A percentile compares a stretch with the other conserved stretches of the same genome.
These are phyloP conservation scores for Molorchus minor DNA, from an alignment of 2,888 invertebrate genomes.

Conservation along the genomic window DNA sequence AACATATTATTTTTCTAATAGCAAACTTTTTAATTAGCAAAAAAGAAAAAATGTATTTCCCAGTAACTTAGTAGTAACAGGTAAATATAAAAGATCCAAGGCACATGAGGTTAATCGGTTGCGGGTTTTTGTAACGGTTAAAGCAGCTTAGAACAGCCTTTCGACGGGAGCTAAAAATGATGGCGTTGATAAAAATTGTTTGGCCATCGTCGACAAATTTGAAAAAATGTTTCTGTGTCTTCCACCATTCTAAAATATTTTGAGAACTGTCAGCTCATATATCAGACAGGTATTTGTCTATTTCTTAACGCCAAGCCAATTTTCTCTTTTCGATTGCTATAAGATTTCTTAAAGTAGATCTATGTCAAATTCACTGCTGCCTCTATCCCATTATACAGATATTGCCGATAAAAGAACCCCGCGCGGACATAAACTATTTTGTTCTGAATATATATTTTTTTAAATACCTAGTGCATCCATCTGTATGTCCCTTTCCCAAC, in stretches of 20 bases:
- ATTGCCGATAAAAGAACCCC: not conserved
- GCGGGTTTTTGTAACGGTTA: conserved; percentile 31
- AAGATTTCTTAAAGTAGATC: conserved; percentile 8
- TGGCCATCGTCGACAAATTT: conserved; percentile 33
- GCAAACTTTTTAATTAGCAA: too few relatives aligned
- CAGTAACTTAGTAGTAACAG: too few relatives aligned
- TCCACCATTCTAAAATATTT: conserved; percentile 37
- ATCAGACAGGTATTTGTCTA: conserved; percentile 35
- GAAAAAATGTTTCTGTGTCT: conserved; percentile 31
- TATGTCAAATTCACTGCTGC: conserved; percentile 1
- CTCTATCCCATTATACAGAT: not conserved
- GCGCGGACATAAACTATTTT: not conserved
- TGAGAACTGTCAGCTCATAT: conserved; percentile 31
- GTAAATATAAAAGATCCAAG: too few relatives aligned
- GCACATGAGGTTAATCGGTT: too few relatives aligned
- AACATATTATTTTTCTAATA: too few relatives aligned
- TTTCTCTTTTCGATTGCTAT: conserved; percentile 16
- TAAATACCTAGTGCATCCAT: not conserved
- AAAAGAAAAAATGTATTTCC: too few relatives aligned
- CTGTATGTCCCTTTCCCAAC: conserved; percentile 11
- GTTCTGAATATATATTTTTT: not conserved
- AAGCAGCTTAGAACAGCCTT: conserved; percentile 36
- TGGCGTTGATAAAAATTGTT: conserved; percentile 33
- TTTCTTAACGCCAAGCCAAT: conserved; percentile 35
- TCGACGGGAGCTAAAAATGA: conserved; percentile 32